A percentile compares a stretch with the other conserved stretches of the same genome.
These are phyloP conservation scores for Rhynchonycteris naso DNA, from an alignment of 2,797 vertebrate genomes.

Conservation along the genomic window DNA sequence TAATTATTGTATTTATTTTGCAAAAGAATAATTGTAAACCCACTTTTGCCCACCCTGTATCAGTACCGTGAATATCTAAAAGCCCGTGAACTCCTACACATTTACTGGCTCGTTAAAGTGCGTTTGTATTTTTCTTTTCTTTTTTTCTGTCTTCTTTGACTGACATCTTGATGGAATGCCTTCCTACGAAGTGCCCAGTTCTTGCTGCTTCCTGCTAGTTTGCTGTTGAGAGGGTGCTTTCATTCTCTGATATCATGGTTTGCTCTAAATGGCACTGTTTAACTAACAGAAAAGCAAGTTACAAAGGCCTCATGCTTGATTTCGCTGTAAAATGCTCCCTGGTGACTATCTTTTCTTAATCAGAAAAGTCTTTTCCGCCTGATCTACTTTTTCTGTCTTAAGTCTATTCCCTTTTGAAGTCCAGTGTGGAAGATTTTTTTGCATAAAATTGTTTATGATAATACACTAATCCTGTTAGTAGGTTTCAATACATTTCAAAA, in stretches of 20 bases:
- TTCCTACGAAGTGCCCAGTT: neutral
- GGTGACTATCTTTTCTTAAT: conserved; percentile 16
- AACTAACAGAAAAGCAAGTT: neutral
- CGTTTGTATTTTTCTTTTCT: neutral
- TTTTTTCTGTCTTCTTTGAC: neutral
- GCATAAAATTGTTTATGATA: conserved; percentile 67
- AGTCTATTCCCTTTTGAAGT: conserved; percentile 71
- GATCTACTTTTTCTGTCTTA: conserved; percentile 65
- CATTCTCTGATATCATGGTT: neutral
- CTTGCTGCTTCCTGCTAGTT: neutral
- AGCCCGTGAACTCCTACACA: neutral
- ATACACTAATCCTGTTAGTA: conserved; percentile 68
- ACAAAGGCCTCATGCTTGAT: conserved; percentile 34
- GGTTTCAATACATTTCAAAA: conserved; percentile 56
- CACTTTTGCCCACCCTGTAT: neutral
- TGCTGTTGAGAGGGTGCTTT: neutral
- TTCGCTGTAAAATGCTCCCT: neutral
- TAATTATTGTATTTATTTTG: neutral
- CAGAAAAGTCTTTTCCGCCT: conserved; percentile 52
- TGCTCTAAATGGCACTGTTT: neutral
- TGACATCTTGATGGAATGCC: neutral
- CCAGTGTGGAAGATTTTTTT: conserved; percentile 53
- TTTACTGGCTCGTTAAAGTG: neutral
- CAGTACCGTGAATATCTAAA: neutral
- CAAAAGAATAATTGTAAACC: neutral